Evolutionary conservation across 2,113 vertebrate species (phyloP).

Genomic region (Psittacula cyanocephala): DNA sequence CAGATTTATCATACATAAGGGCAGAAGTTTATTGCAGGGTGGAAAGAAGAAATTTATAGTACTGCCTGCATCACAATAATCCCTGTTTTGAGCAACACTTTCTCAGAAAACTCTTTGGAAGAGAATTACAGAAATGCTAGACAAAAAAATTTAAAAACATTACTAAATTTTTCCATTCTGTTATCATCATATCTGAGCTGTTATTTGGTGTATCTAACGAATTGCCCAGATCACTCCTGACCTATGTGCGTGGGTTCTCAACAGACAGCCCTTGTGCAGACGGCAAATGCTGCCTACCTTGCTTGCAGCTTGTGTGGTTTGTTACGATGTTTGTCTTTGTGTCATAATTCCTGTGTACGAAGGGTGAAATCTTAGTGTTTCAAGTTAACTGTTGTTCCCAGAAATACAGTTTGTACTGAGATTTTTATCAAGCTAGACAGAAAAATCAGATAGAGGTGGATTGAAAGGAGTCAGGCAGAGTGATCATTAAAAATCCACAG

Average conservation of each 20-base stretch:
- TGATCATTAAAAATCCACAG: not conserved
- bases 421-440: not conserved
- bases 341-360: not conserved
- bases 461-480: not conserved
- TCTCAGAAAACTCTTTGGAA: not conserved
- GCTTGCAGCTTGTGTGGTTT: not conserved
- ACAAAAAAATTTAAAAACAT: not conserved
- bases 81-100: not conserved
- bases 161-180: not conserved
- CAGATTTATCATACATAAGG: not conserved
- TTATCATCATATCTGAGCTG: not conserved
- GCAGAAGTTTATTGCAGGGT: not conserved
- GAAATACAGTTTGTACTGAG: not conserved
- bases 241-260: not conserved
- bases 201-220: not conserved
- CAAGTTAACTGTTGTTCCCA: not conserved
- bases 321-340: not conserved
- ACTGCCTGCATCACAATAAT: not conserved
- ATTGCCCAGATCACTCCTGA: accelerated
- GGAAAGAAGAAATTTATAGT: not conserved
- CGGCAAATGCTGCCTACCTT: not conserved
- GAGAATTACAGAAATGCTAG: not conserved
- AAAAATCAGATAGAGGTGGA: not conserved
- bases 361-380: not conserved
- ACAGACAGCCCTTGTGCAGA: not conserved